Conservation (phyloP, 2,888 invertebrate species). For the Apodemia zela region DNA sequence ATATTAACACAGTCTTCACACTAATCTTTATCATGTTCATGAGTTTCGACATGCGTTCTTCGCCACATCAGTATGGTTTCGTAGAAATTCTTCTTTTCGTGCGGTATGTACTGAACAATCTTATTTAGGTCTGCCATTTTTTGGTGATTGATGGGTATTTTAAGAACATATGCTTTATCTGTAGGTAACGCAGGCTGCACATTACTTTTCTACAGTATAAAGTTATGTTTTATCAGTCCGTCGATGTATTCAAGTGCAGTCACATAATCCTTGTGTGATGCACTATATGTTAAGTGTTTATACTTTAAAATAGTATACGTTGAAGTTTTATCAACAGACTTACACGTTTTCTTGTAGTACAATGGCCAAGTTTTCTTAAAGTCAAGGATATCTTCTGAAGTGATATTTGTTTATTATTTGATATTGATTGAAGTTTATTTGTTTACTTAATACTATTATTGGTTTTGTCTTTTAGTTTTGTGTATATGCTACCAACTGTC, state of each 20-base stretch:
- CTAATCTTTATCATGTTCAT: too few species aligned
- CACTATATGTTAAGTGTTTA: not conserved
- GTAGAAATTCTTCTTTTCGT: not conserved
- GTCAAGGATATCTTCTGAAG: not conserved
- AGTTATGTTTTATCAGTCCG: not conserved
- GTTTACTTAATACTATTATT: too few species aligned
- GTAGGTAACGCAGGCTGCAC: too few species aligned
- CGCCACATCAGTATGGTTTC: not conserved
- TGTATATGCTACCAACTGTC: too few species aligned
- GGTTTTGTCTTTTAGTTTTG: too few species aligned
- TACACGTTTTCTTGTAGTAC: not conserved
- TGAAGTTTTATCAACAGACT: not conserved
- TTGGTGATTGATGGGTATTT: too few species aligned
- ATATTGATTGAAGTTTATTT: too few species aligned
- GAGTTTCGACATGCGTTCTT: not conserved
- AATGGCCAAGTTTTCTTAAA: not conserved
- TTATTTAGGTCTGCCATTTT: not conserved
- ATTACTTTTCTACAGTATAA: not conserved
- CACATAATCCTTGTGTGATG: not conserved
- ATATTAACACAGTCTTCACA: too few species aligned
- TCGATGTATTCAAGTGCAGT: slow-evolving; percentile 1
- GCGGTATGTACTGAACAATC: not conserved
- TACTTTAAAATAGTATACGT: not conserved
- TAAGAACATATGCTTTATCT: too few species aligned
- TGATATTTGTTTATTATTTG: not conserved